Conservation (phyloP, 2,888 invertebrate species). For the Barypeithes pellucidus region DNA sequence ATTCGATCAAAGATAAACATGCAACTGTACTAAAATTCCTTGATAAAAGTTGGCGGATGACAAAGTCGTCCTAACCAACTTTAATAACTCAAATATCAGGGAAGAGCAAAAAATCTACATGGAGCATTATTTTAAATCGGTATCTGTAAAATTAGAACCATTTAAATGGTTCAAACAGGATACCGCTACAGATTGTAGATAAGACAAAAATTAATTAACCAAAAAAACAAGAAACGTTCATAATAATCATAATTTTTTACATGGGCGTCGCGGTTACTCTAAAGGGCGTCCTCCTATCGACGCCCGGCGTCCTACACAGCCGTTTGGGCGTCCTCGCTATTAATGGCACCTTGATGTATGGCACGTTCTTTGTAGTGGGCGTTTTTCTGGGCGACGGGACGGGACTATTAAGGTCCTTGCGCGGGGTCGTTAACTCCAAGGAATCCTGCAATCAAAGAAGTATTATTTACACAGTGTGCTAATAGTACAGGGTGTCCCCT, state of each 20-base stretch:
- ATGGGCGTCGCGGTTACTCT: constrained; percentile 64
- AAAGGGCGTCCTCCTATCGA: constrained; percentile 76
- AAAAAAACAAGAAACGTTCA: background rate
- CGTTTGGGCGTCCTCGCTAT: constrained; percentile 74
- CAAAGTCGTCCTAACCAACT: too few species aligned
- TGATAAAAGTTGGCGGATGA: too few species aligned
- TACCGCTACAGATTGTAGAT: too few species aligned
- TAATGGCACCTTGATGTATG: constrained; percentile 76
- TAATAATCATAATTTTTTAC: constrained; percentile 26
- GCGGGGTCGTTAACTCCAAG: constrained; percentile 32
- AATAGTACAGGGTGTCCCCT: too few species aligned
- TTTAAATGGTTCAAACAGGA: too few species aligned
- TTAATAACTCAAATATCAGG: too few species aligned
- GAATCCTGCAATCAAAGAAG: constrained; percentile 23
- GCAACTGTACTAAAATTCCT: too few species aligned
- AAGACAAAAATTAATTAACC: too few species aligned
- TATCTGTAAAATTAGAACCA: too few species aligned
- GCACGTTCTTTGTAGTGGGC: constrained; percentile 64
- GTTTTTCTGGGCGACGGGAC: constrained; percentile 51
- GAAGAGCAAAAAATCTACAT: too few species aligned
- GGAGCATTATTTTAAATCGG: too few species aligned
- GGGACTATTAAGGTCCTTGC: constrained; percentile 44
- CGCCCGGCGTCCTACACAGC: constrained; percentile 71
- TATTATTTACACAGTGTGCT: background rate
- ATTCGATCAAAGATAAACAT: too few species aligned